Evolutionary conservation across 2,113 vertebrate genomes (phyloP).

Genomic region (Raja brachyura): DNA sequence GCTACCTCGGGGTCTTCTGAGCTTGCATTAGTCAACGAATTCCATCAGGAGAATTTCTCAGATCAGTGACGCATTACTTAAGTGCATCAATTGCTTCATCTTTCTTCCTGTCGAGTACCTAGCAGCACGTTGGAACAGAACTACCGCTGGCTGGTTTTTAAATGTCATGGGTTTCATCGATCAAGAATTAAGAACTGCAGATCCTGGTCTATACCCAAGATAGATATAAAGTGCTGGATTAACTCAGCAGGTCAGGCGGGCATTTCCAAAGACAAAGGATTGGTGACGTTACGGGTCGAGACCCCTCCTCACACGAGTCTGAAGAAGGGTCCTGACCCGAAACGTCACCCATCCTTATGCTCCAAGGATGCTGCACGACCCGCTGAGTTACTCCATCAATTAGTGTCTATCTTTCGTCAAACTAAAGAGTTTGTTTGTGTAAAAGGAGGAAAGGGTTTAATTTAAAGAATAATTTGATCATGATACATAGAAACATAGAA

Average conservation of each 20-base stretch:
- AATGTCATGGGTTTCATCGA: neutral
- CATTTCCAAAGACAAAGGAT: too few species aligned
- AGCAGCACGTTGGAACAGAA: neutral
- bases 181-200: neutral
- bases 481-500: too few species aligned
- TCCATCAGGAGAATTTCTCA: constrained; percentile 20
- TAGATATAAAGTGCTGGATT: too few species aligned
- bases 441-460: neutral
- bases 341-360: too few species aligned
- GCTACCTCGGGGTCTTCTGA: neutral
- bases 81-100: constrained; percentile 1
- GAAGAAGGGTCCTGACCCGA: too few species aligned
- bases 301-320: too few species aligned
- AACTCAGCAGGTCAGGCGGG: too few species aligned
- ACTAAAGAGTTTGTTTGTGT: neutral
- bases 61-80: constrained; percentile 5
- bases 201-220: too few species aligned
- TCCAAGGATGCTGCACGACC: too few species aligned
- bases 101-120: neutral
- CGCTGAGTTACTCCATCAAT: too few species aligned
- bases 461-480: neutral
- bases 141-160: neutral
- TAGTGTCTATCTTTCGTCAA: neutral
- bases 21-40: neutral
- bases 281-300: too few species aligned